A percentile compares a stretch with the other conserved stretches of the same genome.
Conservation (phyloP, 2,888 invertebrate species). For the Penaeus monodon region DNA sequence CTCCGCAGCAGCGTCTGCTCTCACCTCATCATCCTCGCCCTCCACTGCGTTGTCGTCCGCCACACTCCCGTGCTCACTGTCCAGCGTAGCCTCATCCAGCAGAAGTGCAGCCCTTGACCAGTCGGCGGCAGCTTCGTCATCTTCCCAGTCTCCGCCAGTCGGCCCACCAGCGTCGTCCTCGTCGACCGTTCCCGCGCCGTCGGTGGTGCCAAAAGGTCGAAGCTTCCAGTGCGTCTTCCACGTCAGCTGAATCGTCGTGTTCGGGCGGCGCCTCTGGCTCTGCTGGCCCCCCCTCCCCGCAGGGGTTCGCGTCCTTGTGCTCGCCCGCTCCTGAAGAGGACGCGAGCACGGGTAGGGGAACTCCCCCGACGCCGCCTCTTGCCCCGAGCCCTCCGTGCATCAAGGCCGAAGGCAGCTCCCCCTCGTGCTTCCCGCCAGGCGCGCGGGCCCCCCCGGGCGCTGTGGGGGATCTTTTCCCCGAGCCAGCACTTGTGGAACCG, state of each 20-base stretch:
- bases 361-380: no score
- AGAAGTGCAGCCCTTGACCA: neutral
- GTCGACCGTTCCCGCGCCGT: neutral
- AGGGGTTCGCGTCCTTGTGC: constrained; percentile 51
- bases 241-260: neutral
- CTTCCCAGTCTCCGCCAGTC: no score
- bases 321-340: constrained; percentile 43
- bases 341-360: neutral
- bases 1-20: neutral
- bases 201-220: constrained; percentile 38
- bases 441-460: constrained; percentile 9
- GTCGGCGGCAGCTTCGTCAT: constrained; percentile 19
- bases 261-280: neutral
- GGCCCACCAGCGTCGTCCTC: neutral
- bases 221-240: constrained; percentile 34
- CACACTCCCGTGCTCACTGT: neutral
- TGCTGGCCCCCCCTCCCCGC: constrained; percentile 35
- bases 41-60: neutral
- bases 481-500: constrained; percentile 50
- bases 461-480: constrained; percentile 39
- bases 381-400: no score
- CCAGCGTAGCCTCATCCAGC: constrained; percentile 3
- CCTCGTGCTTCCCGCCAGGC: neutral
- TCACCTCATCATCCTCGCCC: constrained; percentile 15
- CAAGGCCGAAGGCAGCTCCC: no score